phyloP scores from a whole-genome alignment of 2,113 vertebrate species.

The Hypomesus transpacificus region DNA sequence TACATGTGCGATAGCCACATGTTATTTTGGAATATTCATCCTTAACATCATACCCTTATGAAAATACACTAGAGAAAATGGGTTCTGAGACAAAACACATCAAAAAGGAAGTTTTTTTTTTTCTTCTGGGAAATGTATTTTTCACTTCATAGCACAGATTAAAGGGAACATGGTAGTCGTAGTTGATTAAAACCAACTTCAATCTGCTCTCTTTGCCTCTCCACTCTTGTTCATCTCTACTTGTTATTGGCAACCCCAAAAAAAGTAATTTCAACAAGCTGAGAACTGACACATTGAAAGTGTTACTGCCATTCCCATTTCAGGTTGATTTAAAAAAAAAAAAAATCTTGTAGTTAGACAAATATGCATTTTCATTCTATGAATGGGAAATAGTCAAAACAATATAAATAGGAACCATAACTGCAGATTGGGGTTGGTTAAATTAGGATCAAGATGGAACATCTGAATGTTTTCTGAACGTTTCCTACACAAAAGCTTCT shows the following conservation, averaged over 20 bases:
- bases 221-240: background rate
- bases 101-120: too few relatives aligned
- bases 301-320: slow-evolving; percentile 6
- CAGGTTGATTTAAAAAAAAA: too few relatives aligned
- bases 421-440: too few relatives aligned
- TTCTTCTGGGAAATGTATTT: background rate
- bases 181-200: slow-evolving; percentile 3
- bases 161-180: background rate
- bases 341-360: slow-evolving; percentile 11
- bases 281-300: slow-evolving; percentile 22
- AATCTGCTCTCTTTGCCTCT: background rate
- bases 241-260: slow-evolving; percentile 1
- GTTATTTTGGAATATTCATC: slow-evolving; percentile 30
- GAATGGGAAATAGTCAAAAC: slow-evolving; percentile 22
- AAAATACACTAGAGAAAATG: slow-evolving; percentile 18
- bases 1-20: slow-evolving; percentile 27
- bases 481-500: too few relatives aligned
- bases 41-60: slow-evolving; percentile 1
- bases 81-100: background rate
- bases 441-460: too few relatives aligned
- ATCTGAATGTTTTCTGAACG: too few relatives aligned
- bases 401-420: too few relatives aligned
- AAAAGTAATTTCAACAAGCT: slow-evolving; percentile 14
- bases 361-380: slow-evolving; percentile 26
- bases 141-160: background rate